Percentiles rank a stretch among this genome's conserved stretches.
These are phyloP conservation scores for Latrodectus elegans DNA, from an alignment of 2,888 invertebrate species.

Conservation along the genomic window DNA sequence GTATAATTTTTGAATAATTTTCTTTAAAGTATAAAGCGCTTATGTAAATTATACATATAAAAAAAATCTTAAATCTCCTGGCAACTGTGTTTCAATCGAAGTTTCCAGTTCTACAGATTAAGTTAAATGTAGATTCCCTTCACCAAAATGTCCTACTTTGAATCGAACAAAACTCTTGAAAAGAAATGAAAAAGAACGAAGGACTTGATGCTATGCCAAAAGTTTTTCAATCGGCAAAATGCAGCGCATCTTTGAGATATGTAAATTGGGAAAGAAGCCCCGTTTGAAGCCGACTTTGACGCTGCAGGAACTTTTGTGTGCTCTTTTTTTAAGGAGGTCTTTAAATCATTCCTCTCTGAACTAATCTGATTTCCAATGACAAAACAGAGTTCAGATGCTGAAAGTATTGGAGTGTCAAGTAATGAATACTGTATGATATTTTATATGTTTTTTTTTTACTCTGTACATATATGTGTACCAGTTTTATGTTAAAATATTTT, in stretches of 20 bases:
- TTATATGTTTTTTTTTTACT: too few species aligned
- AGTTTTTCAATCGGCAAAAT: slow-evolving; percentile 61
- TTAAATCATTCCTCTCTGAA: slow-evolving; percentile 27
- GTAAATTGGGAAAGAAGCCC: slow-evolving; percentile 38
- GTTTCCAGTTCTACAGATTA: slow-evolving; percentile 12
- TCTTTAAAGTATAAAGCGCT: background rate
- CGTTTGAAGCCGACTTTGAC: slow-evolving; percentile 48
- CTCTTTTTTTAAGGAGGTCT: slow-evolving; percentile 14
- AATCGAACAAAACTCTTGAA: slow-evolving; percentile 22
- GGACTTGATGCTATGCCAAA: slow-evolving; percentile 55
- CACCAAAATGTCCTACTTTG: slow-evolving; percentile 46
- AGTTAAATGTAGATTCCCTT: slow-evolving; percentile 51
- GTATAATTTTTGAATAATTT: background rate
- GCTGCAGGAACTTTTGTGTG: slow-evolving; percentile 33
- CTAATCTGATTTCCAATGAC: slow-evolving; percentile 35
- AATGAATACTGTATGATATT: too few species aligned
- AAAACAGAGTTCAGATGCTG: slow-evolving; percentile 10
- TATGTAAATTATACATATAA: background rate
- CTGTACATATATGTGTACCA: too few species aligned
- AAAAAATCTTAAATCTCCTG: slow-evolving; percentile 17
- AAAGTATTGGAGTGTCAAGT: too few species aligned
- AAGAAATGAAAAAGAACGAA: slow-evolving; percentile 12
- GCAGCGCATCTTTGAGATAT: slow-evolving; percentile 33
- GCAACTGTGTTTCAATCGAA: slow-evolving; percentile 15
- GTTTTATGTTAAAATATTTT: too few species aligned